Percentiles rank a stretch among this genome's conserved stretches.
Evolutionary conservation across 2,888 invertebrate genomes (phyloP).

Genomic region (Cancer borealis): DNA sequence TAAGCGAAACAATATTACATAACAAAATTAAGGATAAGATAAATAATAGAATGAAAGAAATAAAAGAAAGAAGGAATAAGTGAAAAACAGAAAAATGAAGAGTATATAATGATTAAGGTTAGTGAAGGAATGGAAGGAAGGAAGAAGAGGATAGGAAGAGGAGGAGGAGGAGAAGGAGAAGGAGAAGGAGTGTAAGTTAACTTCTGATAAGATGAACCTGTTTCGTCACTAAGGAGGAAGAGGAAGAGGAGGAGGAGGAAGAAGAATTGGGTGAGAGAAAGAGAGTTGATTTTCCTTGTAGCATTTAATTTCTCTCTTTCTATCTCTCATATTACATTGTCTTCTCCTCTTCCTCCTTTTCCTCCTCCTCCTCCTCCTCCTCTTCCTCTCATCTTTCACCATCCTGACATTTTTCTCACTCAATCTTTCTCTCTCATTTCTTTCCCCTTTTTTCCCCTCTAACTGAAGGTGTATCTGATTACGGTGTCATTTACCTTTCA

Average conservation of each 20-base stretch:
- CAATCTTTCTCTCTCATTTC: background rate
- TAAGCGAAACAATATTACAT: background rate
- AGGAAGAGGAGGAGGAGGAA: background rate
- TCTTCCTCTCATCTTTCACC: background rate
- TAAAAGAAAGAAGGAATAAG: background rate
- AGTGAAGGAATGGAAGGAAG: background rate
- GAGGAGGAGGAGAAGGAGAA: background rate
- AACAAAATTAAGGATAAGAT: background rate
- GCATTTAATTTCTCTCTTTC: no score
- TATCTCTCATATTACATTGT: background rate
- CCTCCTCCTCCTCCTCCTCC: slow-evolving; percentile 23
- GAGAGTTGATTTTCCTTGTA: background rate
- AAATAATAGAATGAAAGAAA: background rate
- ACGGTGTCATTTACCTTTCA: no score
- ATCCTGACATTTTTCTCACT: background rate
- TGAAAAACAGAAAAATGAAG: background rate
- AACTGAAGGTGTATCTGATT: no score
- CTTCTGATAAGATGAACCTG: background rate
- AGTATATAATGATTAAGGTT: background rate
- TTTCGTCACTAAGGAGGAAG: background rate
- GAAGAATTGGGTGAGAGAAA: background rate
- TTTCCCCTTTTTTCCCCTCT: background rate
- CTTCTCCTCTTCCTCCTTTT: background rate
- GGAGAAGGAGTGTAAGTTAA: background rate
- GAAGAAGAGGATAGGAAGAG: background rate